Percentiles rank a stretch among this genome's conserved stretches.
phyloP scores from a whole-genome alignment of 2,113 vertebrate species.

The Cynopterus brachyotis region DNA sequence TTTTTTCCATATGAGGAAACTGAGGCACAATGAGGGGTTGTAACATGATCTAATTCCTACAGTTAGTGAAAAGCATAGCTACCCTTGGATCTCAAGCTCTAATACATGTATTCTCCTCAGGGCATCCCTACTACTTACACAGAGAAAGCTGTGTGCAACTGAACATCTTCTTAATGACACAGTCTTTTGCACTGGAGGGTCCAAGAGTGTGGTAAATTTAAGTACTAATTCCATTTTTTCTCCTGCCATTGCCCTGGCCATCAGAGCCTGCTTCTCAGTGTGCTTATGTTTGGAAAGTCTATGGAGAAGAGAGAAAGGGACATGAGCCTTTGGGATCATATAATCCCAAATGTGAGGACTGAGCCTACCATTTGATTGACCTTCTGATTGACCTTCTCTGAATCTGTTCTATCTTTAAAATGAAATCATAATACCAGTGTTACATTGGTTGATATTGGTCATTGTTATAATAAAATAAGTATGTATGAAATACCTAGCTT shows the following conservation, averaged over 20 bases:
- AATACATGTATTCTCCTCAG: rapidly evolving
- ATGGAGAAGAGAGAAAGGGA: not conserved
- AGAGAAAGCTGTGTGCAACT: rapidly evolving
- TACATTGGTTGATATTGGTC: too few relatives aligned
- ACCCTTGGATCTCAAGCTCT: not conserved
- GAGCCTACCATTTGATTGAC: not conserved
- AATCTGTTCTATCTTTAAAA: not conserved
- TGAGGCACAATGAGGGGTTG: not conserved
- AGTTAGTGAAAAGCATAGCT: not conserved
- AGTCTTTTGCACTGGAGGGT: not conserved
- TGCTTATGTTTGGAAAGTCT: not conserved
- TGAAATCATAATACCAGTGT: not conserved
- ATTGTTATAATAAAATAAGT: not conserved
- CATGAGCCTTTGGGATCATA: not conserved
- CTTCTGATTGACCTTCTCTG: not conserved
- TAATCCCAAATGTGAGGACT: not conserved
- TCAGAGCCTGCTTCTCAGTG: not conserved
- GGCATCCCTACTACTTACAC: not conserved
- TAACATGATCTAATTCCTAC: not conserved
- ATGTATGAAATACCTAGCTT: not conserved
- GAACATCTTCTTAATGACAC: not conserved
- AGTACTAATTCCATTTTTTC: not conserved
- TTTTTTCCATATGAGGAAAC: not conserved
- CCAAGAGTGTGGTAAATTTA: not conserved
- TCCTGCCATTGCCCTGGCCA: not conserved